Evolutionary conservation across 2,888 invertebrate genomes (phyloP).

Genomic region (Diarsia rubi): DNA sequence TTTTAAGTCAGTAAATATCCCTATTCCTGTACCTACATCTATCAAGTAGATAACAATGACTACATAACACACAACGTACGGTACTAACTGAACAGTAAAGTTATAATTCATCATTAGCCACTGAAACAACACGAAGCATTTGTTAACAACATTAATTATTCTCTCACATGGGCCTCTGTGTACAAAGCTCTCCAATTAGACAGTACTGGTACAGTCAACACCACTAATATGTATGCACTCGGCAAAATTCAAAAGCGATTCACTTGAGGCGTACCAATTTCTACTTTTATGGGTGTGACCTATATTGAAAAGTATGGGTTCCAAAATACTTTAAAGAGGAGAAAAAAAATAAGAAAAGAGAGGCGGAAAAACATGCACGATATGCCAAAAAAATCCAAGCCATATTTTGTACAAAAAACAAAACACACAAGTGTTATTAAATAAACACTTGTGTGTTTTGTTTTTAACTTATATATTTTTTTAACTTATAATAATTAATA

Average conservation of each 20-base stretch:
- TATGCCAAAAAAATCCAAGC: too few relatives aligned
- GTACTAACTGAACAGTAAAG: slow-evolving; percentile 36
- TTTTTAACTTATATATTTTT: too few relatives aligned
- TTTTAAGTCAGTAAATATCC: too few relatives aligned
- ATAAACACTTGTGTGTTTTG: too few relatives aligned
- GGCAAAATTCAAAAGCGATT: background rate
- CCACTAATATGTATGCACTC: background rate
- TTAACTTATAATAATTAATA: too few relatives aligned
- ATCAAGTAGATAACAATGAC: slow-evolving; percentile 28
- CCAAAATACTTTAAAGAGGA: background rate
- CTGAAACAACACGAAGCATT: slow-evolving; percentile 53
- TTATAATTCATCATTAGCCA: slow-evolving; percentile 56
- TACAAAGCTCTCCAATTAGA: slow-evolving; percentile 61
- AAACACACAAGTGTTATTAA: too few relatives aligned
- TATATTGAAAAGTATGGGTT: background rate
- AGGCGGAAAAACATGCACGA: too few relatives aligned
- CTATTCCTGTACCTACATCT: background rate
- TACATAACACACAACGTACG: slow-evolving; percentile 17
- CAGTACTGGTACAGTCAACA: slow-evolving; percentile 26
- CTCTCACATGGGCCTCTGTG: slow-evolving; percentile 48
- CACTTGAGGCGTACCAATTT: background rate
- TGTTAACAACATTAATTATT: slow-evolving; percentile 66
- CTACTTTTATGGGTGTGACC: too few relatives aligned
- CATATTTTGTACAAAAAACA: too few relatives aligned
- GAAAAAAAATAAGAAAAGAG: too few relatives aligned